phyloP scores from a whole-genome alignment of 2,113 vertebrate species.

The Taxidea taxus region DNA sequence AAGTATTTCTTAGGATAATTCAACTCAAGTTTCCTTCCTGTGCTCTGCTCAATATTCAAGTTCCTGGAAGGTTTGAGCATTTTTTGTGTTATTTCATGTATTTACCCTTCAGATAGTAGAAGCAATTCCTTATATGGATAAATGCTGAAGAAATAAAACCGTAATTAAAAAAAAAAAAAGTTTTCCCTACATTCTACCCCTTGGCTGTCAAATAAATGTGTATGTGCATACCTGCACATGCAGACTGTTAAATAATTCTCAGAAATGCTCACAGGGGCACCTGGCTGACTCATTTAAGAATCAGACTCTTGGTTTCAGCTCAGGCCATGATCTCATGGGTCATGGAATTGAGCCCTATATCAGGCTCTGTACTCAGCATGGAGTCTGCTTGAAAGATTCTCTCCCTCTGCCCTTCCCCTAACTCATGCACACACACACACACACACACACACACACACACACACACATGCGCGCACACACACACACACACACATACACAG shows the following conservation, averaged over 20 bases:
- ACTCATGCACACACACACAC: no score
- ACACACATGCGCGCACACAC: no score
- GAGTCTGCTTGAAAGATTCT: not conserved
- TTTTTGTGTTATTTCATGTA: not conserved
- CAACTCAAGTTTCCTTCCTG: not conserved
- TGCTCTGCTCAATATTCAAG: not conserved
- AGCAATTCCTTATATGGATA: not conserved
- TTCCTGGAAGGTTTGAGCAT: not conserved
- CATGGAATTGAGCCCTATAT: not conserved
- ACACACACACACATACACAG: no score
- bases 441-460: no score
- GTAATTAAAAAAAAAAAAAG: not conserved
- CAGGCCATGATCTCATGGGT: not conserved
- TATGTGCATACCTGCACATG: not conserved
- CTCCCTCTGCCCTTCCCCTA: not conserved
- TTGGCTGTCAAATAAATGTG: not conserved
- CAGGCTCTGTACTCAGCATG: accelerated
- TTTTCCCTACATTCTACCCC: not conserved
- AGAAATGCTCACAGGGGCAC: not conserved
- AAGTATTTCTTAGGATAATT: not conserved
- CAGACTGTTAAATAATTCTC: not conserved
- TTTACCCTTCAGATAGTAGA: not conserved
- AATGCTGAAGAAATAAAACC: not conserved
- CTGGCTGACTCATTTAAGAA: not conserved
- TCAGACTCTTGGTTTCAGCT: not conserved